Percentiles rank a stretch among this genome's conserved stretches.
Evolutionary conservation across 2,888 invertebrate species (phyloP).

Genomic region (Ischnus inquisitorius): DNA sequence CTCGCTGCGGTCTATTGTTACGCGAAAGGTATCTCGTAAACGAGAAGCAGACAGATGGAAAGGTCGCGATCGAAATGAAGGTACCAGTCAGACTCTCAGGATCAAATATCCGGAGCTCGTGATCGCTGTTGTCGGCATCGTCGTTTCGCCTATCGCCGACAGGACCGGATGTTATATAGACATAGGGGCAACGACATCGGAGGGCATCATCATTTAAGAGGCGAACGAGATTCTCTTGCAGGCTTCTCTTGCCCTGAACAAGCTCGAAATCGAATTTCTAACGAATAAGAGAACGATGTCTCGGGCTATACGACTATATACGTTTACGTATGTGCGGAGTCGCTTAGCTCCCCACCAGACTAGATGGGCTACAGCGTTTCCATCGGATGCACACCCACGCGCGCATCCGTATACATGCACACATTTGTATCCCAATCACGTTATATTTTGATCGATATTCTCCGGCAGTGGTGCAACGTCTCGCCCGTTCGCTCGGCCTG

Average conservation of each 20-base stretch:
- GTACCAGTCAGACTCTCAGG: constrained; percentile 27
- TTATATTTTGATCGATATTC: constrained; percentile 51
- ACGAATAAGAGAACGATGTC: constrained; percentile 38
- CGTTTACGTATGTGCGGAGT: not conserved
- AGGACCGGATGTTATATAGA: not conserved
- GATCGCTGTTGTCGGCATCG: constrained; percentile 20
- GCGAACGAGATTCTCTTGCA: constrained; percentile 20
- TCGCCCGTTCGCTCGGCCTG: constrained; percentile 13
- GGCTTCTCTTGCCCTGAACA: not conserved
- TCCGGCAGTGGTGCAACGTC: constrained; percentile 21
- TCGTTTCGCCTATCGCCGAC: constrained; percentile 7
- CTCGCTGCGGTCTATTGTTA: constrained; percentile 12
- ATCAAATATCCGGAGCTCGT: constrained; percentile 33
- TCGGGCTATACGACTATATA: not conserved
- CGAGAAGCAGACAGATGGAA: not conserved
- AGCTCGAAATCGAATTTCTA: constrained; percentile 51
- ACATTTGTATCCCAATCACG: constrained; percentile 44
- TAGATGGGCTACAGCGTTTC: not conserved
- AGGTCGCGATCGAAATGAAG: constrained; percentile 5
- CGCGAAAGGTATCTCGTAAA: constrained; percentile 24
- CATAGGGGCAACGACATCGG: not conserved
- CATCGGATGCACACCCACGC: constrained; percentile 1
- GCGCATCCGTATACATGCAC: not conserved
- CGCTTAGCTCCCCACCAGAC: not conserved
- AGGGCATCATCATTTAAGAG: constrained; percentile 21